These are phyloP conservation scores for Lophotriccus pileatus DNA, from an alignment of 2,797 vertebrate genomes.

Conservation along the genomic window DNA sequence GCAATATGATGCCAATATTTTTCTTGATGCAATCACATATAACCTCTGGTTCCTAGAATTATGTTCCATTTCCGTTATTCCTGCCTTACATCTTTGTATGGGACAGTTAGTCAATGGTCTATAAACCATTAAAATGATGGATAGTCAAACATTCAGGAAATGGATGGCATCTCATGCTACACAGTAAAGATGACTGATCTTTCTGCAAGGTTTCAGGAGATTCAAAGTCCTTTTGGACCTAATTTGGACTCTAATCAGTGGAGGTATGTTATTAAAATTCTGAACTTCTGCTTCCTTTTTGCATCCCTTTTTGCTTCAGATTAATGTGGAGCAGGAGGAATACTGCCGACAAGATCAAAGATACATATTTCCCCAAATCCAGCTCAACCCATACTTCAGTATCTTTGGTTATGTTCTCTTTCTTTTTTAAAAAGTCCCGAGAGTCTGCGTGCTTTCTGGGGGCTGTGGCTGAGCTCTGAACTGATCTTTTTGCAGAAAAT, in stretches of 20 bases:
- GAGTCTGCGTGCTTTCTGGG: background rate
- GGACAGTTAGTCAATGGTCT: slow-evolving; percentile 48
- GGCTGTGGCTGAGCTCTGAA: background rate
- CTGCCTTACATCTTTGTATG: slow-evolving; percentile 40
- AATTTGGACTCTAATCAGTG: background rate
- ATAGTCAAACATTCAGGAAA: background rate
- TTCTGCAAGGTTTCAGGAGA: background rate
- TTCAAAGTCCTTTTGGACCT: background rate
- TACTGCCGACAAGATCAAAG: background rate
- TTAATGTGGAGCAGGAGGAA: background rate
- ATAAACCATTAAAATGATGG: slow-evolving; percentile 33
- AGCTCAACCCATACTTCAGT: background rate
- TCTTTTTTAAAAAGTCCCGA: background rate
- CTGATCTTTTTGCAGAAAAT: background rate
- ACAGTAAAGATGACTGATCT: background rate
- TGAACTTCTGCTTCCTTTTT: background rate
- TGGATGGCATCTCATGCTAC: background rate
- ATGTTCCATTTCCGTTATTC: slow-evolving; percentile 33
- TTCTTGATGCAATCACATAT: background rate
- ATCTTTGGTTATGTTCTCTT: background rate
- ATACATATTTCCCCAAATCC: background rate
- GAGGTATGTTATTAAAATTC: background rate
- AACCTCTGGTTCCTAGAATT: slow-evolving; percentile 23
- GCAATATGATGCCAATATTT: slow-evolving; percentile 20
- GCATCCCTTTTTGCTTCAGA: background rate